Conservation (phyloP, 2,888 invertebrate genomes). For the Apoda limacodes region DNA sequence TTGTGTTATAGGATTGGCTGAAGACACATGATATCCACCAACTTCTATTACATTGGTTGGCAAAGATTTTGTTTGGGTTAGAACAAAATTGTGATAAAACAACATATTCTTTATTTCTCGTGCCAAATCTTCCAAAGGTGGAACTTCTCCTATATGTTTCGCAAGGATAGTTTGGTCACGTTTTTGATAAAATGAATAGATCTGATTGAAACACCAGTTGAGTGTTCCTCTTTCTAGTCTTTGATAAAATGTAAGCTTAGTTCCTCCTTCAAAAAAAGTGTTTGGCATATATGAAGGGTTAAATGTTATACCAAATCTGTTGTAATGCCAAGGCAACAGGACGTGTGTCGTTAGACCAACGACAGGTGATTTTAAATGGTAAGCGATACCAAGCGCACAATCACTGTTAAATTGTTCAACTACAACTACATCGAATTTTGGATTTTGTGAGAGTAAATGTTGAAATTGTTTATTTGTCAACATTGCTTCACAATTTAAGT, state of each 20-base stretch:
- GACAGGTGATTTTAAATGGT: slow-evolving; percentile 72
- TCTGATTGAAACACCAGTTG: slow-evolving; percentile 33
- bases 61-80: slow-evolving; percentile 69
- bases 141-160: slow-evolving; percentile 58
- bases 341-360: slow-evolving; percentile 69
- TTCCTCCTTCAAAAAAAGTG: slow-evolving; percentile 58
- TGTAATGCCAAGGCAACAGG: slow-evolving; percentile 72
- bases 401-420: slow-evolving; percentile 80
- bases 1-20: slow-evolving; percentile 50
- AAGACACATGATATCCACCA: slow-evolving; percentile 69
- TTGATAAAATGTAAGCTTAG: slow-evolving; percentile 43
- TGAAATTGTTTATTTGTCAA: slow-evolving; percentile 43
- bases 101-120: slow-evolving; percentile 67
- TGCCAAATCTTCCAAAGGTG: slow-evolving; percentile 65
- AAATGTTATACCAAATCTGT: slow-evolving; percentile 67
- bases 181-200: slow-evolving; percentile 33
- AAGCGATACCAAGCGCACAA: slow-evolving; percentile 75
- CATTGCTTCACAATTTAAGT: slow-evolving; percentile 40
- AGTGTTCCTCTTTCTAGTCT: slow-evolving; percentile 44
- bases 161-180: slow-evolving; percentile 40
- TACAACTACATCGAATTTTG: slow-evolving; percentile 75
- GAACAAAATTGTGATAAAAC: slow-evolving; percentile 71
- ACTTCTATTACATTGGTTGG: slow-evolving; percentile 73
- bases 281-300: slow-evolving; percentile 70
- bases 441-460: slow-evolving; percentile 41